A percentile compares a stretch with the other conserved stretches of the same genome.
These are phyloP conservation scores for Mallotus villosus DNA, from an alignment of 2,797 vertebrate species.

Conservation along the genomic window DNA sequence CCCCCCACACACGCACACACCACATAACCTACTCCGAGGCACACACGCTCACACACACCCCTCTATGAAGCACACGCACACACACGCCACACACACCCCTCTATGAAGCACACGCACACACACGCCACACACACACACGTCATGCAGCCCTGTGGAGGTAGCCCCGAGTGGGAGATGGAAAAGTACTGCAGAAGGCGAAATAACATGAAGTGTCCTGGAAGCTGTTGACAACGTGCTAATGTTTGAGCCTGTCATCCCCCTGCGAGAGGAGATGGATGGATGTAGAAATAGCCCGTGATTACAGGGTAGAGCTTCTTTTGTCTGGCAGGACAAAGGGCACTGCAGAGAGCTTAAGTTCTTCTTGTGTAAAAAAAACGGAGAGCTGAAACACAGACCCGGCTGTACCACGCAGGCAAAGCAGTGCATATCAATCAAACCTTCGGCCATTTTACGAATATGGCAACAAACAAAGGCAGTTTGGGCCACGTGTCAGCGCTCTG, in stretches of 20 bases:
- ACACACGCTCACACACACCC: conserved; percentile 8
- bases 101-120: background rate
- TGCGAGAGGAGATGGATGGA: conserved; percentile 58
- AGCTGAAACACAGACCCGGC: conserved; percentile 7
- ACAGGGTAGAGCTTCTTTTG: conserved; percentile 58
- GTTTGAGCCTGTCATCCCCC: conserved; percentile 65
- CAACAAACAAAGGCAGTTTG: background rate
- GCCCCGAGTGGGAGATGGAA: conserved; percentile 49
- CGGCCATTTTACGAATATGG: background rate
- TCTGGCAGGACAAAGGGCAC: conserved; percentile 54
- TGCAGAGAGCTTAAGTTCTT: conserved; percentile 30
- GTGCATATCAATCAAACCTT: background rate
- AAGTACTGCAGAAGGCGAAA: conserved; percentile 23
- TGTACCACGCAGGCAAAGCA: background rate
- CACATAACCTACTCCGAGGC: conserved; percentile 35
- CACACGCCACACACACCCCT: conserved; percentile 16
- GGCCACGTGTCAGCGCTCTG: conserved; percentile 7
- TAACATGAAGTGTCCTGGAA: conserved; percentile 50
- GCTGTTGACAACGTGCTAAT: conserved; percentile 68
- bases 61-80: background rate
- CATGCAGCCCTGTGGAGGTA: conserved; percentile 33
- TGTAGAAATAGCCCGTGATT: conserved; percentile 66
- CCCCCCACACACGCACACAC: conserved; percentile 31
- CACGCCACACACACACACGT: conserved; percentile 25
- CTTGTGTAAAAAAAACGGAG: conserved; percentile 18